Conservation (phyloP, 2,113 vertebrate species). For the Eptatretus burgeri region DNA sequence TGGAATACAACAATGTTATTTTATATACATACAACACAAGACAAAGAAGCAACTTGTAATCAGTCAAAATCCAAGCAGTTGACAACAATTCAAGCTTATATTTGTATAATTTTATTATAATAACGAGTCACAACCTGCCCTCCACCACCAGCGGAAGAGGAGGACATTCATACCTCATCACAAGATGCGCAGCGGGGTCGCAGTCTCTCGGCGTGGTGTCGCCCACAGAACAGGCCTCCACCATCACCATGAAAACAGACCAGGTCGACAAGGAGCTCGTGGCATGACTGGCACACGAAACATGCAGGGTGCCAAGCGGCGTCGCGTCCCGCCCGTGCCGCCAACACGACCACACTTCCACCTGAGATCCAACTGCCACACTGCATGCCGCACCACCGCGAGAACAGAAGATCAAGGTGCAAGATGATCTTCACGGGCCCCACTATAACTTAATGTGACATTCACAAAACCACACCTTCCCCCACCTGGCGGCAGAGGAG, state of each 20-base stretch:
- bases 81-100: too few relatives aligned
- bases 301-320: background rate
- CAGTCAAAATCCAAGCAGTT: too few relatives aligned
- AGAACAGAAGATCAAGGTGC: background rate
- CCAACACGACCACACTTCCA: background rate
- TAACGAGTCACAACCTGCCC: too few relatives aligned
- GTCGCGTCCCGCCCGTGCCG: background rate
- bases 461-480: background rate
- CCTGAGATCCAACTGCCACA: background rate
- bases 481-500: constrained; percentile 1
- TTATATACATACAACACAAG: too few relatives aligned
- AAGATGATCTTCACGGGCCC: background rate
- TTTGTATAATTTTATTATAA: too few relatives aligned
- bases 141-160: too few relatives aligned
- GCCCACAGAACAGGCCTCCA: background rate
- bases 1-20: too few relatives aligned
- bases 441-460: background rate
- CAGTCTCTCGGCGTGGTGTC: background rate
- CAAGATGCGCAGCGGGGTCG: background rate
- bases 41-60: too few relatives aligned
- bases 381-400: background rate
- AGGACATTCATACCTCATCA: background rate
- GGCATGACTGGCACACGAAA: background rate
- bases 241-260: background rate
- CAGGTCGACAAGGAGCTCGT: background rate